Evolutionary conservation across 2,797 vertebrate genomes (phyloP).

Genomic region (Alfaro cultratus): DNA sequence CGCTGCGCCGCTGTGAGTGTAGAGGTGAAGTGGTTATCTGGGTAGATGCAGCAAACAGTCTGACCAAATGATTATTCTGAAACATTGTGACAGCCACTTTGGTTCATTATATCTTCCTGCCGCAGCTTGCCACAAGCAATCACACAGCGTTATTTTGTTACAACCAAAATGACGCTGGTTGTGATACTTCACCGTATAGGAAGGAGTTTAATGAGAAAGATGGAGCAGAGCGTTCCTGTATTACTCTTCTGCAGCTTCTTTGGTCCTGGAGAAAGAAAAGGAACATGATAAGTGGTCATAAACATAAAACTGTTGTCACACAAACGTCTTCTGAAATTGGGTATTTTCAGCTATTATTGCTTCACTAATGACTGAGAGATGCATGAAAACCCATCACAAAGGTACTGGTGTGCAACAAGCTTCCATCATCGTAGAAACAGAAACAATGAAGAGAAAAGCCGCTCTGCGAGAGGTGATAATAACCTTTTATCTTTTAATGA

Average conservation of each 20-base stretch:
- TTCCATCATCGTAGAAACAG: not conserved
- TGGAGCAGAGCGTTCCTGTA: not conserved
- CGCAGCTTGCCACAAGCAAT: slow-evolving; percentile 3
- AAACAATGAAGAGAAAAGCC: not conserved
- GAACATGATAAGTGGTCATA: not conserved
- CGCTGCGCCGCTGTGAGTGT: not conserved
- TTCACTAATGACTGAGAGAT: not conserved
- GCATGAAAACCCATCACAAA: not conserved
- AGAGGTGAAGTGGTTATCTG: not conserved
- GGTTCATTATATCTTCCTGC: not conserved
- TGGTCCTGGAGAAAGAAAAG: not conserved
- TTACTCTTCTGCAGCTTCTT: not conserved
- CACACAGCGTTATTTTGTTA: not conserved
- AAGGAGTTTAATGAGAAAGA: not conserved
- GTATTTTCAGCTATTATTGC: not conserved
- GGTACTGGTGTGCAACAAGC: not conserved
- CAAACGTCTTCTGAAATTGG: not conserved
- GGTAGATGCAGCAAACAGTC: not conserved
- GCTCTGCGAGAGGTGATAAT: not conserved
- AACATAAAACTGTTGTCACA: not conserved
- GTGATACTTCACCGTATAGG: not conserved
- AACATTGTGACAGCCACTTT: slow-evolving; percentile 8
- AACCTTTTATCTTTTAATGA: not conserved
- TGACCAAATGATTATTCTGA: slow-evolving; percentile 6
- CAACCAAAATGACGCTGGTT: slow-evolving; percentile 9